Conservation (phyloP, 2,113 vertebrate species). For the Abramis brama region DNA sequence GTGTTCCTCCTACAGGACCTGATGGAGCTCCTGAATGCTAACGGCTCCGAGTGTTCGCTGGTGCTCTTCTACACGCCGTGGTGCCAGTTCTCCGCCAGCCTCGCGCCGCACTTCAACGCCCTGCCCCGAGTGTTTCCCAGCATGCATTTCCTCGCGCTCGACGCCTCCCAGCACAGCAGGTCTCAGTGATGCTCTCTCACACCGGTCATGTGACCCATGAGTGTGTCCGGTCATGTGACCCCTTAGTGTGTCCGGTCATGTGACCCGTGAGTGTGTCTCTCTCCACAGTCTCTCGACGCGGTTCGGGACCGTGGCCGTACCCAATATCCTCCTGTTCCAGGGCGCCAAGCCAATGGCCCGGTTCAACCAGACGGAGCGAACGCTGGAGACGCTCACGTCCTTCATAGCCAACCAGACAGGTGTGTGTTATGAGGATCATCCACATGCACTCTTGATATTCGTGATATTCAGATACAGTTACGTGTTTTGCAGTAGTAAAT, state of each 20-base stretch:
- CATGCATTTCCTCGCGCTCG: slow-evolving; percentile 91
- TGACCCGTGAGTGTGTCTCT: not conserved
- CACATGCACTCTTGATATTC: too few relatives aligned
- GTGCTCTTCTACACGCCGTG: slow-evolving; percentile 94
- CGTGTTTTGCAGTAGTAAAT: too few relatives aligned
- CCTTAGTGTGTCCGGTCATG: too few relatives aligned
- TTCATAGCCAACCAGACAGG: slow-evolving; percentile 96
- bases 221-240: too few relatives aligned
- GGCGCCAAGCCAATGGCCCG: slow-evolving; percentile 97
- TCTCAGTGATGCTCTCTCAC: slow-evolving; percentile 53
- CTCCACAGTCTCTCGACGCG: slow-evolving; percentile 88
- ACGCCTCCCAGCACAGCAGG: slow-evolving; percentile 98
- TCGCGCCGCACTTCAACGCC: slow-evolving; percentile 96
- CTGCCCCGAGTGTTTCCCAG: slow-evolving; percentile 90
- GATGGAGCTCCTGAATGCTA: slow-evolving; percentile 94
- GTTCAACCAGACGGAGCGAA: slow-evolving; percentile 96
- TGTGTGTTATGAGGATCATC: too few relatives aligned
- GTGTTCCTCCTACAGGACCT: slow-evolving; percentile 81
- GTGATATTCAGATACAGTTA: too few relatives aligned
- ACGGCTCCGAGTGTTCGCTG: slow-evolving; percentile 89
- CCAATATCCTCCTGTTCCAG: slow-evolving; percentile 97
- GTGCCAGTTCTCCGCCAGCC: slow-evolving; percentile 93
- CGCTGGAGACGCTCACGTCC: slow-evolving; percentile 84
- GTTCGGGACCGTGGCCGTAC: slow-evolving; percentile 96
- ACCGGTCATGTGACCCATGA: too few relatives aligned